Base-by-base conservation (phyloP, 2,113 vertebrate species). In the Steatornis caripensis region DNA sequence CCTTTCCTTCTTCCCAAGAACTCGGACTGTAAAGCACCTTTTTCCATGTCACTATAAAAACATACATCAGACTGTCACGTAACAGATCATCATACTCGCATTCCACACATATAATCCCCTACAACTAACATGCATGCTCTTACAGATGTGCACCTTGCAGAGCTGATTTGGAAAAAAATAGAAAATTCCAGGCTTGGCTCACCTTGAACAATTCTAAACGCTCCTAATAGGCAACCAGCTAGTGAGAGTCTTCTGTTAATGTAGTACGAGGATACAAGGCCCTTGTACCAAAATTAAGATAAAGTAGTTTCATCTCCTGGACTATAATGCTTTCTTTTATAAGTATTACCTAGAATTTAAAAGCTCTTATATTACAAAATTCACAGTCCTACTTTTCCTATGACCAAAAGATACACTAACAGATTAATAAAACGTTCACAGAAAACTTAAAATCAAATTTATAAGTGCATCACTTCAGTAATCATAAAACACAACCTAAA, bases 31-130 rank as follows among this genome's bases (percentile, higher is more conserved):
- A 80, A 86, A 21, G 22, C 14, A 77, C 0, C 0, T 12, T 61
- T 83, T 74, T 48, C n/a, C 29, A 66, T 1, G 3, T 27, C 10
- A 19, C 19, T 58, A 45, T 11, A 80, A 76, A 92, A 49, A 6
- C 21, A 70, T 3, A 0, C 41, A 37, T 60, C 26, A 84, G 6
- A n/a, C 6, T 41, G 23, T n/a, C 34, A 30, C 0, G 0, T n/a
- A 76, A 45, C 39, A 36, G 10, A 53, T 54, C 24, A 66, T 9
- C n/a, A 61, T 6, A 62, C 7, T 53, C 21, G 13, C 0, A 1
- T 39, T 61, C 41, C 41, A 74, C 5, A 9, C n/a, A 60, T 9
- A 60, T 29, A 79, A 92, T 30, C 10, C 13, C 9, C 43, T 69
- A 48, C 15, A 90, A 76, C 16, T 22, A 86, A 69, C 6, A 61